Evolutionary conservation across 2,888 invertebrate species (phyloP).

Genomic region (Cactoblastis cactorum): DNA sequence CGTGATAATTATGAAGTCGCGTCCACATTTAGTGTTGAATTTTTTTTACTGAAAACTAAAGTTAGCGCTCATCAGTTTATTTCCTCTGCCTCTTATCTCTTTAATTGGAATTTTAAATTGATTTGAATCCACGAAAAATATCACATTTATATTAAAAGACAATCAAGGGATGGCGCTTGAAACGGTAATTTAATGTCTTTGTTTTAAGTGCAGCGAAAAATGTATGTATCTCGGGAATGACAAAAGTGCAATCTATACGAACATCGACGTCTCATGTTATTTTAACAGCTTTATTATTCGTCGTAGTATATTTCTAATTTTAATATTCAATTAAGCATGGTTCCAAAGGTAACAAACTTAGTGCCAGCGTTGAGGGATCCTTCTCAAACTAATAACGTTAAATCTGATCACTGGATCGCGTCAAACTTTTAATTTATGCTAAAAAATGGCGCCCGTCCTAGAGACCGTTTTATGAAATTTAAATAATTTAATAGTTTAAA

Average conservation of each 20-base stretch:
- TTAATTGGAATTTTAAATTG: too few relatives aligned
- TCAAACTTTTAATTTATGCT: conserved; percentile 9
- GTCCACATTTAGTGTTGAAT: conserved; percentile 1
- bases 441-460: not conserved
- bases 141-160: too few relatives aligned
- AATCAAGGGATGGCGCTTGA: too few relatives aligned
- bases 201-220: too few relatives aligned
- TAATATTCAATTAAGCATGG: not conserved
- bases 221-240: too few relatives aligned
- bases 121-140: too few relatives aligned
- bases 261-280: too few relatives aligned
- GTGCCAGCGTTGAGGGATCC: not conserved
- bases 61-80: not conserved
- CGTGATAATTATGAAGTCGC: conserved; percentile 1
- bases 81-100: too few relatives aligned
- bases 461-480: not conserved
- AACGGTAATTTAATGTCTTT: too few relatives aligned
- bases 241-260: too few relatives aligned
- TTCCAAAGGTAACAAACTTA: not conserved
- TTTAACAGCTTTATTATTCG: too few relatives aligned
- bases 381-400: conserved; percentile 10
- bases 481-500: not conserved
- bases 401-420: not conserved
- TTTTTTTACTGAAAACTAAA: not conserved
- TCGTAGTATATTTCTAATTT: too few relatives aligned